Evolutionary conservation across 2,888 invertebrate species (phyloP).

Genomic region (Reticulitermes lucifugus): DNA sequence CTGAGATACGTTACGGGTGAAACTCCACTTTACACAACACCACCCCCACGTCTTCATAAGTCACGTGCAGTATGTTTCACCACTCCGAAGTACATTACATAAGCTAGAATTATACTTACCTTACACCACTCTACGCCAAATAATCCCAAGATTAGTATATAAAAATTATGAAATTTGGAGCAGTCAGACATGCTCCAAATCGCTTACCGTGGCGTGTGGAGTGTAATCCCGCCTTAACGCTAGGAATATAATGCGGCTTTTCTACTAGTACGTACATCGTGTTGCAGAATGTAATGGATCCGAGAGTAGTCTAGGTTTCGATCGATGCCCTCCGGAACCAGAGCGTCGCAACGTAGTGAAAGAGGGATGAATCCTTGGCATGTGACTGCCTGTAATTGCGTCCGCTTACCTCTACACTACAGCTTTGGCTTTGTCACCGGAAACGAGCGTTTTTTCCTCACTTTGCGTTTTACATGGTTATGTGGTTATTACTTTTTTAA

Average conservation of each 20-base stretch:
- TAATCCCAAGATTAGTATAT: no score
- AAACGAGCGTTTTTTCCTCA: neutral
- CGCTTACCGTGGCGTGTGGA: no score
- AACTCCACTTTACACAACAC: no score
- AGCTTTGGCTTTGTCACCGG: neutral
- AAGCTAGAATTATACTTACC: no score
- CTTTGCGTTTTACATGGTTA: neutral
- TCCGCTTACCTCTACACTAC: neutral
- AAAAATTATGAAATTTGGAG: no score
- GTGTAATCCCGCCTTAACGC: neutral
- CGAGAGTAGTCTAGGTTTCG: neutral
- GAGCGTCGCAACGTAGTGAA: neutral
- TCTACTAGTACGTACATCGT: neutral
- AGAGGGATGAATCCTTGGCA: neutral
- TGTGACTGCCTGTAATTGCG: neutral
- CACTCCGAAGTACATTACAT: no score
- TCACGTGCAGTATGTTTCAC: no score
- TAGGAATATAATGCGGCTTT: neutral
- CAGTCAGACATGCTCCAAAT: no score
- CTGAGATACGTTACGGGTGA: no score
- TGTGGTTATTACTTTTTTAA: neutral
- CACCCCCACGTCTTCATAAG: no score
- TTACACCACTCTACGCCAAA: no score
- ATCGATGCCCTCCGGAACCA: neutral
- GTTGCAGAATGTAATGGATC: neutral